phyloP scores from a whole-genome alignment of 2,113 vertebrate species.

The Petromus typicus region DNA sequence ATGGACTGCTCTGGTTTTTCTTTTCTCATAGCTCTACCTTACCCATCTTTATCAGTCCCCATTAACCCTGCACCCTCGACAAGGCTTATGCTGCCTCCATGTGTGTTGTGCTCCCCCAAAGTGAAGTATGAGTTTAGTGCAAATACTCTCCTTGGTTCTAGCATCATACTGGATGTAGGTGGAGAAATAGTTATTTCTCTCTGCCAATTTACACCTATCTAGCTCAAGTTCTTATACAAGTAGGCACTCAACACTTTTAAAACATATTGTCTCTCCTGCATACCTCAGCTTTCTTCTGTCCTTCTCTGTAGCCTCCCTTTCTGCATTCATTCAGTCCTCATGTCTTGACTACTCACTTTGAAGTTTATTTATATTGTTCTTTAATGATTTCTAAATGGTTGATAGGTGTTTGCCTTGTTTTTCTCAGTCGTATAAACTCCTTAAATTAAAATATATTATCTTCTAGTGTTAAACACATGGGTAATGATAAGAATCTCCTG shows the following conservation, averaged over 20 bases:
- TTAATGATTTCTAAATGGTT: conserved; percentile 23
- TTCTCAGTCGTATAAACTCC: conserved; percentile 22
- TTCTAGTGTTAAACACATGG: not conserved
- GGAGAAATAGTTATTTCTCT: conserved; percentile 4
- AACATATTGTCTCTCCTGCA: not conserved
- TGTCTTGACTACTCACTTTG: conserved; percentile 17
- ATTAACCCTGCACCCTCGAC: not conserved
- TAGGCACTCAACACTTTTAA: not conserved
- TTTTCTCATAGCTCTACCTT: not conserved
- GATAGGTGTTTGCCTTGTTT: not conserved
- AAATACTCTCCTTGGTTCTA: not conserved
- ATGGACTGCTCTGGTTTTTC: not conserved
- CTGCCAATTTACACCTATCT: not conserved
- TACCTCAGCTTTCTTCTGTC: not conserved
- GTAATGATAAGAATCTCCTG: not conserved
- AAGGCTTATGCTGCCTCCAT: not conserved
- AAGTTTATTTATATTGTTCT: not conserved
- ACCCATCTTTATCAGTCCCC: not conserved
- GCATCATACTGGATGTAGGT: not conserved
- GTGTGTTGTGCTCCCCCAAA: not conserved
- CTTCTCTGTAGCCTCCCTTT: not conserved
- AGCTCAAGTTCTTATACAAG: not conserved
- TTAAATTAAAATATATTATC: not conserved
- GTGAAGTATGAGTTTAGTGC: not conserved
- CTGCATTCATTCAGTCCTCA: not conserved